phyloP scores from a whole-genome alignment of 2,888 invertebrate species.

The Hydraecia micacea region DNA sequence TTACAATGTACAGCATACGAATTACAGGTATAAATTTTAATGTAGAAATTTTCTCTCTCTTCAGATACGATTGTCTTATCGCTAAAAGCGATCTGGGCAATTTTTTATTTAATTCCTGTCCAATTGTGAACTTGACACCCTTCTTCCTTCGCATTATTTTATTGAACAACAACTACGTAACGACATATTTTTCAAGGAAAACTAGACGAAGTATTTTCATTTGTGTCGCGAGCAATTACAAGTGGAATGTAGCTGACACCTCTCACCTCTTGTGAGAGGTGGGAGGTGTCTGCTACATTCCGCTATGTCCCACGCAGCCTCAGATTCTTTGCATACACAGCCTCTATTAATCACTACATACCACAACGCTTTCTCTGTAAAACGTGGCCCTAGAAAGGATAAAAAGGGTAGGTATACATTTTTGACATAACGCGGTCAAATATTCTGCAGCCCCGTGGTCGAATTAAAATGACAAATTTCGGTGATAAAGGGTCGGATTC shows the following conservation, averaged over 20 bases:
- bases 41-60: background rate
- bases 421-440: conserved; percentile 18
- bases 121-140: background rate
- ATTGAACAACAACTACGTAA: background rate
- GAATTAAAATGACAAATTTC: conserved; percentile 32
- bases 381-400: background rate
- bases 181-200: background rate
- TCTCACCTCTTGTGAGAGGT: background rate
- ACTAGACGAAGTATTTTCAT: conserved; percentile 18
- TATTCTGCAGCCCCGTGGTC: conserved; percentile 4
- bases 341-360: conserved; percentile 47
- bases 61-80: background rate
- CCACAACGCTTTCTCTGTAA: background rate
- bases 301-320: conserved; percentile 2
- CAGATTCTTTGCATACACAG: conserved; percentile 45
- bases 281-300: no score
- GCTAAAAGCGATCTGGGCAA: background rate
- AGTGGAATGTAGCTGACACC: conserved; percentile 45
- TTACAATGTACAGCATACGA: background rate
- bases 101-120: background rate
- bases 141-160: background rate
- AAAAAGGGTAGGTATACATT: background rate
- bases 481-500: conserved; percentile 5
- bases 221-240: conserved; percentile 40
- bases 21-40: background rate